A percentile compares a stretch with the other conserved stretches of the same genome.
phyloP scores from a whole-genome alignment of 2,797 vertebrate species.

The Threskiornis aethiopicus region DNA sequence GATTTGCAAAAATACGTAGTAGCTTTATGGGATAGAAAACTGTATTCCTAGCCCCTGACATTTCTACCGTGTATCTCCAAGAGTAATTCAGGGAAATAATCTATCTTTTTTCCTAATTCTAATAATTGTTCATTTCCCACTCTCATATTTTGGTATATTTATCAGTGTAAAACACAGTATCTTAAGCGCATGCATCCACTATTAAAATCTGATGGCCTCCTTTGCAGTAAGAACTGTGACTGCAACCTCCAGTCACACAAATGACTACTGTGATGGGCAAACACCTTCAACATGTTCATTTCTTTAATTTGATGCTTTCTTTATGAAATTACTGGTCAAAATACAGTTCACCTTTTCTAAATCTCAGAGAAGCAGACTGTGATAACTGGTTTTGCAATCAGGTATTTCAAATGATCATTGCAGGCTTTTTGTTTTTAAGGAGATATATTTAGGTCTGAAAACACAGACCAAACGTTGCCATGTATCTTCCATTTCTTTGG shows the following conservation, averaged over 20 bases:
- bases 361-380: neutral
- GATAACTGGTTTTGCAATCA: neutral
- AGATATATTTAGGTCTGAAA: neutral
- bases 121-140: neutral
- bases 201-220: neutral
- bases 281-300: neutral
- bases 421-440: neutral
- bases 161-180: neutral
- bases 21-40: neutral
- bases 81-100: neutral
- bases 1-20: neutral
- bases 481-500: neutral
- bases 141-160: neutral
- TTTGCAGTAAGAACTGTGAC: neutral
- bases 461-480: neutral
- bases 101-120: neutral
- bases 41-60: neutral
- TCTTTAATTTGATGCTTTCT: neutral
- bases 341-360: neutral
- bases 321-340: neutral
- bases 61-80: neutral
- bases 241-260: neutral
- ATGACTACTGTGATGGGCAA: neutral
- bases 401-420: neutral
- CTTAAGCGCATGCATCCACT: neutral